Base-by-base conservation (phyloP, 2,113 vertebrate genomes). In the Poecile atricapillus region DNA sequence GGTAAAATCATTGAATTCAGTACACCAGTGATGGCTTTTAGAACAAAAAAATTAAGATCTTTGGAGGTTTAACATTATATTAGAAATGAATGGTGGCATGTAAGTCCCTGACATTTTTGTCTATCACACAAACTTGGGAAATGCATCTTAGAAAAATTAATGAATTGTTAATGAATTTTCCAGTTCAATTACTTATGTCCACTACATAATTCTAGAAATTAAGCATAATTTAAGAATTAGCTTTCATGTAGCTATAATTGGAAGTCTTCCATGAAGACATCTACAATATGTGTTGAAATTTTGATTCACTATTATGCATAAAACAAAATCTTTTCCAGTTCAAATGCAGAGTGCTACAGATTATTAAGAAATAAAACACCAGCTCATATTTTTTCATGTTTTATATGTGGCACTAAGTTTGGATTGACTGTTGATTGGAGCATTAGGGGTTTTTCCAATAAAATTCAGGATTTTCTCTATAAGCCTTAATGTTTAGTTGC, bases 81-180 rank as follows among this genome's bases (percentile, higher is more conserved):
- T 87, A 84, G 71, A 95, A 94, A 95, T 55, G 44, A 94, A 79
- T 43, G 18, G 47, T 65, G 80, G 18, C 52, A 59, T 87, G 53
- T 23, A 88, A 73, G 28, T 75, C 41, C 44, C 30, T 86, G 60
- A 94, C 95, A 87, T 88, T 85, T 96, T 89, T 55, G 20, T 94
- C 59, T 33, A 31, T 46, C 49, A 55, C 39, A 92, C 13, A 92
- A 95, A 92, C 39, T 63, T 39, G 41, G 49, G 17, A 85, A 60
- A 90, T 89, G 71, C 18, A 87, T 87, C 23, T 93, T 81, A 92
- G 60, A 83, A 92, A 62, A 37, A 90, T 90, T 90, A 89, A 91
- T 39, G 10, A 95, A 69, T 52, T 93, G 56, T 74, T 91, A 96
- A 94, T 88, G 43, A 89, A 90, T 94, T 94, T 96, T 94, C 80